Percentiles rank a stretch among this genome's conserved stretches.
phyloP scores from a whole-genome alignment of 1,140 invertebrate genomes.

The Cephus cinctus region DNA sequence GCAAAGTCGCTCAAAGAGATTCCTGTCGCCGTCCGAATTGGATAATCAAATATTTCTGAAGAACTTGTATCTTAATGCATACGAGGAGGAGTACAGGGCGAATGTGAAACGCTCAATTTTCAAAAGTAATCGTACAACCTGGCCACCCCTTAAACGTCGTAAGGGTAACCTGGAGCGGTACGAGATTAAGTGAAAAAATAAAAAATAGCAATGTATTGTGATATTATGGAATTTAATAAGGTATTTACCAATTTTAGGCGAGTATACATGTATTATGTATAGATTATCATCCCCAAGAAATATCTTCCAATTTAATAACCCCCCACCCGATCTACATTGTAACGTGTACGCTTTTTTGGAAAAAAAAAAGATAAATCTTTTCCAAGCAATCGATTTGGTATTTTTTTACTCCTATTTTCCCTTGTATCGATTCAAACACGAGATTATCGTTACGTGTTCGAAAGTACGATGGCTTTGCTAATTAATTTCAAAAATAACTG shows the following conservation, averaged over 20 bases:
- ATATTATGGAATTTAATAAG: constrained; percentile 53
- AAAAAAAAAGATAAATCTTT: constrained; percentile 45
- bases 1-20: constrained; percentile 46
- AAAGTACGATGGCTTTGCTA: constrained; percentile 18
- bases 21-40: constrained; percentile 39
- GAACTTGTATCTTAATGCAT: constrained; percentile 50
- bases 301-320: too few species aligned
- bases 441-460: too few species aligned
- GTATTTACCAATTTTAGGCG: constrained; percentile 53
- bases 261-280: constrained; percentile 51
- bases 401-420: too few species aligned
- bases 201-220: constrained; percentile 54
- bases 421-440: too few species aligned
- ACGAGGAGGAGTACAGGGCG: constrained; percentile 48
- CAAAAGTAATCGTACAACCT: constrained; percentile 26
- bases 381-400: too few species aligned
- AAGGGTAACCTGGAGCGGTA: constrained; percentile 38
- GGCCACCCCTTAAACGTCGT: constrained; percentile 30
- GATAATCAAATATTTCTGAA: constrained; percentile 54
- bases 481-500: constrained; percentile 37
- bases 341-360: constrained; percentile 51
- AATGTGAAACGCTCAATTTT: constrained; percentile 50
- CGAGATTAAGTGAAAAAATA: constrained; percentile 40
- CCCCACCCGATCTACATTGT: too few species aligned
- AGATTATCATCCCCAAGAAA: too few species aligned